Conservation (phyloP, 2,797 vertebrate genomes). For the Thalassophryne amazonica region DNA sequence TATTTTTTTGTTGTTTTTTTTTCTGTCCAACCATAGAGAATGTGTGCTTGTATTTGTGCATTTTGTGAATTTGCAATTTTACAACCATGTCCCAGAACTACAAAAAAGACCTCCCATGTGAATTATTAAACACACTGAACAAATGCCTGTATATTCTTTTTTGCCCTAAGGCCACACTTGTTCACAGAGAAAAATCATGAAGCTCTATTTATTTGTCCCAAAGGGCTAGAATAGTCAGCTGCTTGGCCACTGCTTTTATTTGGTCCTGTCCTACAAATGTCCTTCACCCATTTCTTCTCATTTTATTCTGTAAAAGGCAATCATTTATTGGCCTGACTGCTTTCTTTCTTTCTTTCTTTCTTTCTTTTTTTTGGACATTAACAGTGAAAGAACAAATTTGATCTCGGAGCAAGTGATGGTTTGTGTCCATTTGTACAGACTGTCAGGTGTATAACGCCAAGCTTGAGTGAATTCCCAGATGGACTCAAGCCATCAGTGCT, state of each 20-base stretch:
- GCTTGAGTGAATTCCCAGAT: conserved; percentile 63
- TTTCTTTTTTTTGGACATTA: conserved; percentile 63
- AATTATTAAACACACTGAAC: conserved; percentile 35
- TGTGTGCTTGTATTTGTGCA: conserved; percentile 20
- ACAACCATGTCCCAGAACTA: conserved; percentile 14
- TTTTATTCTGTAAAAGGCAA: conserved; percentile 36
- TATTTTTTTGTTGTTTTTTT: conserved; percentile 31
- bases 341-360: too few relatives aligned
- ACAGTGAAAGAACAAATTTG: conserved; percentile 55
- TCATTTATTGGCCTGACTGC: conserved; percentile 56
- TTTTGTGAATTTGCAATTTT: conserved; percentile 21
- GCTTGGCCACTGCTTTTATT: conserved; percentile 58
- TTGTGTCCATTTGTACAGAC: conserved; percentile 59
- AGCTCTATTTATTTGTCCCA: conserved; percentile 46
- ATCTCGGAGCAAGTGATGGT: conserved; percentile 47
- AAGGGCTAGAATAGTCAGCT: conserved; percentile 52
- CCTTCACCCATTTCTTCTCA: conserved; percentile 50
- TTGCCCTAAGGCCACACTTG: conserved; percentile 46
- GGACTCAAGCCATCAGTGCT: conserved; percentile 55
- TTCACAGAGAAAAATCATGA: conserved; percentile 48
- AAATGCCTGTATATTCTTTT: conserved; percentile 37
- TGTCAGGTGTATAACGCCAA: conserved; percentile 66
- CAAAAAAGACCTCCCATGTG: conserved; percentile 31
- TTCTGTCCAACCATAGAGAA: conserved; percentile 2
- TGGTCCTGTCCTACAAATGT: conserved; percentile 57